Evolutionary conservation across 2,888 invertebrate species (phyloP).

Genomic region (Eupsilia transversa): DNA sequence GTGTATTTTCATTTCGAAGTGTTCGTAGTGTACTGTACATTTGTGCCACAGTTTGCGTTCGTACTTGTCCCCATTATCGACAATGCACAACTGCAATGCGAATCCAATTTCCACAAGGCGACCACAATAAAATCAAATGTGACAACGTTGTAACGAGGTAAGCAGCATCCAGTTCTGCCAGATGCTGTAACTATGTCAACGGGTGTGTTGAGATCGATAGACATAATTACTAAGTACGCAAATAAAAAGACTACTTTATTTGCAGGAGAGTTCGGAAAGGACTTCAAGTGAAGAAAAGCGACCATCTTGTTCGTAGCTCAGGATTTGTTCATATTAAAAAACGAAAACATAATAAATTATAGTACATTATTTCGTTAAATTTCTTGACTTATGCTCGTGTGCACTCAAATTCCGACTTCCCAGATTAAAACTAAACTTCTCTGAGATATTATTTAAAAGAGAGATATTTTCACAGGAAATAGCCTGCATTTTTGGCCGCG

Average conservation of each 20-base stretch:
- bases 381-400: neutral
- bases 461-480: constrained; percentile 24
- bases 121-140: constrained; percentile 64
- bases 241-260: constrained; percentile 44
- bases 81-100: constrained; percentile 55
- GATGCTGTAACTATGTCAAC: constrained; percentile 67
- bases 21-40: constrained; percentile 10
- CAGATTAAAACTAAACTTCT: constrained; percentile 40
- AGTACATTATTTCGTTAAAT: neutral
- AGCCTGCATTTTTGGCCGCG: constrained; percentile 42
- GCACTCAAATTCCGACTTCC: constrained; percentile 29
- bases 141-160: constrained; percentile 60
- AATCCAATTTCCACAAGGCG: constrained; percentile 61
- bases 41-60: constrained; percentile 32
- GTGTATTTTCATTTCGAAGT: constrained; percentile 24
- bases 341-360: constrained; percentile 8
- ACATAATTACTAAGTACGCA: constrained; percentile 25
- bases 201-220: constrained; percentile 34
- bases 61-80: constrained; percentile 53
- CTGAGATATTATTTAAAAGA: constrained; percentile 13
- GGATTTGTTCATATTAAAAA: constrained; percentile 5
- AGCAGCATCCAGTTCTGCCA: constrained; percentile 58
- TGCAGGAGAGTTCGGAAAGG: constrained; percentile 14
- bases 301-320: neutral
- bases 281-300: constrained; percentile 23